Base-by-base conservation (phyloP, 2,888 invertebrate genomes). In the Spilarctia lutea region DNA sequence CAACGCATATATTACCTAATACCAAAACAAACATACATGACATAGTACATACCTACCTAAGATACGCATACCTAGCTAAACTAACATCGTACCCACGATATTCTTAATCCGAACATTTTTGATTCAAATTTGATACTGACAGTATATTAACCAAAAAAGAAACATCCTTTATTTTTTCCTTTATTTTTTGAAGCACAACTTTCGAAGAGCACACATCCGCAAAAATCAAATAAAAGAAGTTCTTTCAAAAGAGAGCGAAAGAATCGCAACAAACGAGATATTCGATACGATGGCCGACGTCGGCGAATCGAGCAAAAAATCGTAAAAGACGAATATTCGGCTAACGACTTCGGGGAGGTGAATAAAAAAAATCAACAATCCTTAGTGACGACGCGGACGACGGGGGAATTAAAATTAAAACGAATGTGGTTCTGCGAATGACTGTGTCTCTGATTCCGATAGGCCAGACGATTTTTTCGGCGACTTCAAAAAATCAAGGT, bases 321-420 rank as follows among this genome's bases (percentile, higher is more conserved):
- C 69, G 75, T 81, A 82, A 83, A 84, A 85, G 79, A 80, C 80
- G 81, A 80, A 85, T 83, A 83, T 84, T 87, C 79, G 83, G 83
- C 87, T 88, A 89, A 90, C 90, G 91, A 90, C 88, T 86, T 84
- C 71, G 85, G 82, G 82, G 82, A 81, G 85, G 86, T 86, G 89
- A 91, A 91, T 30, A 63, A 63, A 92, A 93, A 91, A 89, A 90
- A 81, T 72, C 76, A 87, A 86, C 88, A 88, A 90, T 86, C 86
- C 86, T 85, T 87, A 89, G 85, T 85, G 86, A n/a, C 85, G 88
- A 93, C 90, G 91, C 90, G 88, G 87, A 18, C 88, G 87, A 18
- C 87, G 87, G 78, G 79, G 87, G 91, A 90, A 91, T 91, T 91
- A 91, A 90, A 92, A 93, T 91, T n/a, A n/a, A 91, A 92, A 88